These are phyloP conservation scores for Burhinus oedicnemus DNA, from an alignment of 2,113 vertebrate genomes.

Conservation along the genomic window DNA sequence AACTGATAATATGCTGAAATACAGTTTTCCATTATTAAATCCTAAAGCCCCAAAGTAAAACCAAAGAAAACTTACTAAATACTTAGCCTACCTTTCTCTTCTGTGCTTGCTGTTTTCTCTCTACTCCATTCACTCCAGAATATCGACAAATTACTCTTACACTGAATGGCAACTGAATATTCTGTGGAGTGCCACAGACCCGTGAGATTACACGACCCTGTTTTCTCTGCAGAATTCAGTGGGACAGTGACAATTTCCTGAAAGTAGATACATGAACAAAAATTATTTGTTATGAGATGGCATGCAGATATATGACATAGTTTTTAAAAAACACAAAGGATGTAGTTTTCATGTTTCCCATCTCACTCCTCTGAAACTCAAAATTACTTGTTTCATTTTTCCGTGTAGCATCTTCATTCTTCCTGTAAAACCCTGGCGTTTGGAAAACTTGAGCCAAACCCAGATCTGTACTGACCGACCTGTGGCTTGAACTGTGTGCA, in stretches of 20 bases:
- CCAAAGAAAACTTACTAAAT: not conserved
- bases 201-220: slow-evolving; percentile 52
- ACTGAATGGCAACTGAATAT: slow-evolving; percentile 65
- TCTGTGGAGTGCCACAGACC: slow-evolving; percentile 63
- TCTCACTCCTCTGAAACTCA: not conserved
- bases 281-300: not conserved
- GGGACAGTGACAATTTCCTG: not conserved
- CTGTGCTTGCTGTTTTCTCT: slow-evolving; percentile 41
- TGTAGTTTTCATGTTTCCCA: not conserved
- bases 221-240: not conserved
- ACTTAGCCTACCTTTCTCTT: slow-evolving; percentile 61
- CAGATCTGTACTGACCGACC: not conserved
- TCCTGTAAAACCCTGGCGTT: not conserved
- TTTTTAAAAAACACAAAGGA: not conserved
- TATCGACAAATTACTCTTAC: not conserved
- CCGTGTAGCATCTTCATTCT: not conserved
- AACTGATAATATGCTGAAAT: not conserved
- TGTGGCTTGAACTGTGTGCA: not conserved
- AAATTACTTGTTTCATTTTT: not conserved
- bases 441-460: not conserved
- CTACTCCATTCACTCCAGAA: slow-evolving; percentile 80
- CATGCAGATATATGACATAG: not conserved
- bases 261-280: not conserved
- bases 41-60: not conserved
- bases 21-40: not conserved